Evolutionary conservation across 2,797 vertebrate genomes (phyloP), one percentile per base, ranked within the genome.

Genomic region (Nasua narica): DNA sequence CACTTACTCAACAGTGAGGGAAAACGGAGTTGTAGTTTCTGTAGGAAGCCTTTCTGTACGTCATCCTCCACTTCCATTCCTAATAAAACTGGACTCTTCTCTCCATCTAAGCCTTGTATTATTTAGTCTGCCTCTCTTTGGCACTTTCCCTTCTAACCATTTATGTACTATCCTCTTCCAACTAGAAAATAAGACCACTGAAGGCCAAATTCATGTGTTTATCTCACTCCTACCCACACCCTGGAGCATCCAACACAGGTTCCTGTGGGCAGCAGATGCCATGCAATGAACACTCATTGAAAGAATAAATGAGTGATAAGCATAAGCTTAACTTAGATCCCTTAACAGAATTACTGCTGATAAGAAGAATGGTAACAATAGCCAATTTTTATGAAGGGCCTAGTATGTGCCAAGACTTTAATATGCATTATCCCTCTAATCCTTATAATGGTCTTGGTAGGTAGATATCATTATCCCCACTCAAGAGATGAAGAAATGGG

Each of bases 391-490:
- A 87, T 40, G 35, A 84, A 83, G 74, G 92, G 18, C n/a, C 52
- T 60, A 54, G 29, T 50, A 84, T 74, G 70, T 69, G 62, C 40
- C 87, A 94, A 87, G n/a, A 89, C 56, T 94, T 96, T 87, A 91
- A 83, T 91, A 67, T 37, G 10, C 16, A 72, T 70, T 89, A 65
- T 87, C 43, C 48, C 74, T 90, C 95, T 81, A 93, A 94, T 78
- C 76, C 12, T 82, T 18, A 40, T 23, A 82, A 96, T 74, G 40
- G 29, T 27, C 32, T 43, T 91, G n/a, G 46, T 43, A 94, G 86
- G 92, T 91, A 96, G 83, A 79, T 70, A 58, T 16, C 77, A n/a
- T 84, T 81, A 91, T 87, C 60, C 52, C 15, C 67, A 82, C 65
- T 85, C 86, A 90, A 81, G 87, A 94, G 52, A 93, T 52, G 77